These are phyloP conservation scores for Tetragnatha versicolor DNA, from an alignment of 1,140 invertebrate genomes.

Conservation along the genomic window DNA sequence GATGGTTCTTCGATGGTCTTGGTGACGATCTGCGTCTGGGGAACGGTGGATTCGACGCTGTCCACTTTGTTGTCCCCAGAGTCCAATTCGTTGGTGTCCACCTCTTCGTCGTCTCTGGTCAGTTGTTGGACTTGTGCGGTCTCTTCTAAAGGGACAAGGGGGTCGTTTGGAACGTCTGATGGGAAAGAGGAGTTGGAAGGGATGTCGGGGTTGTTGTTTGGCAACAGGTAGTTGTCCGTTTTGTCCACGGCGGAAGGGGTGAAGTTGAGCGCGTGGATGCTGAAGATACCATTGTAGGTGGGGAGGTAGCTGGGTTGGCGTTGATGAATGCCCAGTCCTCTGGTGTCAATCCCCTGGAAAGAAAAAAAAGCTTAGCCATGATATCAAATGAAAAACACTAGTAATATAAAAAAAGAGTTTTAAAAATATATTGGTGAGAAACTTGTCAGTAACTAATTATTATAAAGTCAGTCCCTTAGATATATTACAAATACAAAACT, in stretches of 20 bases:
- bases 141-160: neutral
- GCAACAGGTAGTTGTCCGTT: conserved; percentile 6
- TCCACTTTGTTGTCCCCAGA: neutral
- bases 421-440: no score
- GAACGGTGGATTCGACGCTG: neutral
- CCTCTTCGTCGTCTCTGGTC: neutral
- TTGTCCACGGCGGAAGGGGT: conserved; percentile 27
- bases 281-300: conserved; percentile 40
- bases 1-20: conserved; percentile 20
- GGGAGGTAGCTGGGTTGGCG: conserved; percentile 35
- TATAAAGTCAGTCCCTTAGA: no score
- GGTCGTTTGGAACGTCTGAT: neutral
- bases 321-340: conserved; percentile 22
- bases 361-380: neutral
- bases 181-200: neutral
- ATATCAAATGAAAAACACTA: no score
- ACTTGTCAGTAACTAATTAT: no score
- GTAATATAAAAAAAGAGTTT: no score
- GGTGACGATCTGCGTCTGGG: conserved; percentile 31
- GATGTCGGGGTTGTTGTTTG: neutral
- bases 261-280: conserved; percentile 42
- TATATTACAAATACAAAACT: no score
- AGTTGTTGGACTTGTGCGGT: neutral
- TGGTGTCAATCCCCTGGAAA: conserved; percentile 25
- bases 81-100: conserved; percentile 22